Evolutionary conservation across 1,140 invertebrate genomes (phyloP).

Genomic region (Drosophila sturtevanti): DNA sequence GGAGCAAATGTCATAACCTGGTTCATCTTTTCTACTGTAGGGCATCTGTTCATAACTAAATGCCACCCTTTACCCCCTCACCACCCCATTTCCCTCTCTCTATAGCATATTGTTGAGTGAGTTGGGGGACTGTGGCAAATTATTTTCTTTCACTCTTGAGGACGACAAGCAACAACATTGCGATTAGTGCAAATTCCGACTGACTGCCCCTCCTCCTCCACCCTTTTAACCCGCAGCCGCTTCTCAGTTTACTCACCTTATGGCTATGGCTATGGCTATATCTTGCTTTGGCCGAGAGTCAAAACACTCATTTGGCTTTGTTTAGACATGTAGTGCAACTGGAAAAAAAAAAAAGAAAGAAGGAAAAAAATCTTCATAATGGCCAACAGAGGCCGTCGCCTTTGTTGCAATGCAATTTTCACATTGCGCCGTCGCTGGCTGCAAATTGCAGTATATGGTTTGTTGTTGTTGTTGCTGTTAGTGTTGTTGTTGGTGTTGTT

Average conservation of each 20-base stretch:
- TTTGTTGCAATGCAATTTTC: constrained; percentile 72
- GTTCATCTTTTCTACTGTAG: constrained; percentile 16
- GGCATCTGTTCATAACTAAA: constrained; percentile 53
- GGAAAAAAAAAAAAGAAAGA: constrained; percentile 26
- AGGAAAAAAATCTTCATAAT: constrained; percentile 76
- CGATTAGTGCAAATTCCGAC: constrained; percentile 52
- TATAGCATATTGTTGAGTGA: not conserved
- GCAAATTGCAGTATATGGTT: constrained; percentile 63
- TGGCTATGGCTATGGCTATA: constrained; percentile 32
- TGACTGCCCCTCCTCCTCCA: not conserved
- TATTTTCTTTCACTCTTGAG: constrained; percentile 40
- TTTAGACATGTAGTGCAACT: constrained; percentile 74
- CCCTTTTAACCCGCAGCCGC: too few relatives aligned
- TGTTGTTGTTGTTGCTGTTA: too few relatives aligned
- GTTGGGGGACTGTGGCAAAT: constrained; percentile 49
- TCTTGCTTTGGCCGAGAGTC: constrained; percentile 15
- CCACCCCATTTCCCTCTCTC: not conserved
- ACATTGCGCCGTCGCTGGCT: constrained; percentile 42
- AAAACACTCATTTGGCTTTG: constrained; percentile 76
- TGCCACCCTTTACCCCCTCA: constrained; percentile 9
- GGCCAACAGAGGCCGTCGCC: constrained; percentile 65
- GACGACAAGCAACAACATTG: constrained; percentile 45
- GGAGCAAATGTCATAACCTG: not conserved
- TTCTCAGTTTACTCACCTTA: constrained; percentile 34
- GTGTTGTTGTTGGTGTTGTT: constrained; percentile 42